phyloP scores from a whole-genome alignment of 2,113 vertebrate species.

The Motacilla tschutschensis region DNA sequence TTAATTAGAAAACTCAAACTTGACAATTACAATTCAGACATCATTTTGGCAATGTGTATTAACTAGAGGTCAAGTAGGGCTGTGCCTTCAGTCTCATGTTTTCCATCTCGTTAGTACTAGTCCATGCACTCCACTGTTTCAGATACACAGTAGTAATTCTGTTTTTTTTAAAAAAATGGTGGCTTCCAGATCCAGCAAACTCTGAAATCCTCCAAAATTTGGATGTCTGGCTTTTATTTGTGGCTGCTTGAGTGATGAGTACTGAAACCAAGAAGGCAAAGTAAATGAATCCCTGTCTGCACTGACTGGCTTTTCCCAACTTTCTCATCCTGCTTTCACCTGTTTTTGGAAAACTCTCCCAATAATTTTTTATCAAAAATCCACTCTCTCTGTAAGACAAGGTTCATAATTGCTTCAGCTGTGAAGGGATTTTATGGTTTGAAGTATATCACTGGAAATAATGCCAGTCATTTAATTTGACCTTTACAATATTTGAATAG shows the following conservation, averaged over 20 bases:
- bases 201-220: not conserved
- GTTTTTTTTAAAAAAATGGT: not conserved
- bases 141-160: not conserved
- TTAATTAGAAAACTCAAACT: slow-evolving; percentile 19
- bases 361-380: not conserved
- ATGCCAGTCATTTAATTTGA: slow-evolving; percentile 27
- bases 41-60: not conserved
- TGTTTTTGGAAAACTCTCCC: not conserved
- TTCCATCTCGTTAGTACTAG: not conserved
- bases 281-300: not conserved
- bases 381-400: not conserved
- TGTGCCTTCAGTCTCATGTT: not conserved
- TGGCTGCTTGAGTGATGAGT: not conserved
- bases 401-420: not conserved
- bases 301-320: not conserved
- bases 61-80: not conserved
- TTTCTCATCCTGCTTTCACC: not conserved
- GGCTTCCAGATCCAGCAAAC: not conserved
- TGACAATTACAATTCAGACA: not conserved
- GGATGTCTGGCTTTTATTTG: not conserved
- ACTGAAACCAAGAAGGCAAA: not conserved
- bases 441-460: not conserved
- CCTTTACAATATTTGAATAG: not conserved
- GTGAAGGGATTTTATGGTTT: not conserved
- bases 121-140: not conserved